Conservation (phyloP, 2,888 invertebrate species). For the Himalopsyche kuldschensis region DNA sequence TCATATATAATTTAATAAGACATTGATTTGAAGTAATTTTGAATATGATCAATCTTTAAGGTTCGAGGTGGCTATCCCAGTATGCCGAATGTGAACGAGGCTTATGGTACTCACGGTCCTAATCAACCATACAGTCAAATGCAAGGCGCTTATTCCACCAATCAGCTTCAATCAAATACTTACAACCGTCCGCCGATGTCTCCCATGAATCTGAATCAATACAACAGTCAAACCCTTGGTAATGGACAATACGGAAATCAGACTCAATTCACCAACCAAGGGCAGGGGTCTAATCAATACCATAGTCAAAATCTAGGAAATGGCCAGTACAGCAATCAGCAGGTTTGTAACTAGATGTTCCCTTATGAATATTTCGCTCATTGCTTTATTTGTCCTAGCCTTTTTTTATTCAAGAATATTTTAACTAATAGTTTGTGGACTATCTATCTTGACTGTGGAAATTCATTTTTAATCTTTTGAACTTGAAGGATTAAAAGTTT, state of each 20-base stretch:
- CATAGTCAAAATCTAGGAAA: constrained; percentile 22
- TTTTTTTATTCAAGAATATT: background rate
- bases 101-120: constrained; percentile 15
- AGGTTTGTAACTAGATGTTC: background rate
- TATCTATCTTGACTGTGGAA: background rate
- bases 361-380: too few species aligned
- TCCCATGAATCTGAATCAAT: constrained; percentile 18
- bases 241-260: constrained; percentile 17
- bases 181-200: background rate
- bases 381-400: too few species aligned
- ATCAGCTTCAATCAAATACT: background rate
- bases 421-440: too few species aligned
- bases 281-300: constrained; percentile 33
- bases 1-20: too few species aligned
- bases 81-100: constrained; percentile 40
- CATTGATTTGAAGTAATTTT: too few species aligned
- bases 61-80: constrained; percentile 36
- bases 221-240: background rate
- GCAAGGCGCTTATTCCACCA: background rate
- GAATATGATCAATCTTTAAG: constrained; percentile 29
- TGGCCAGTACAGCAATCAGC: constrained; percentile 16
- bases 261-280: constrained; percentile 30
- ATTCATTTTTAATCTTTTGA: too few species aligned
- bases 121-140: constrained; percentile 11
- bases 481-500: too few species aligned